These are phyloP conservation scores for Meghimatium bilineatum DNA, from an alignment of 2,888 invertebrate genomes.

Conservation along the genomic window DNA sequence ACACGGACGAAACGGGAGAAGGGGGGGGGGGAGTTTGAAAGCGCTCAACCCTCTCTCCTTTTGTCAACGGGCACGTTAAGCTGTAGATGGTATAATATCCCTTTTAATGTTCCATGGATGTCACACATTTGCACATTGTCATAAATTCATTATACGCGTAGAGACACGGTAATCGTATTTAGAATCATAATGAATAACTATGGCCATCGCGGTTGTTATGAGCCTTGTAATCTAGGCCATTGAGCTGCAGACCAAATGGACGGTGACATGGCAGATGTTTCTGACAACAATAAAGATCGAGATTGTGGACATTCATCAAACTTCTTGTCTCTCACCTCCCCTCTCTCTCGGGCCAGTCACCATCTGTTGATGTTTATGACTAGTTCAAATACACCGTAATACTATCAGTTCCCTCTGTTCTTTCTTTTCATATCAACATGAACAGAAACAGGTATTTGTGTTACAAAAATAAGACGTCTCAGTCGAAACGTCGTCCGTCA, in stretches of 20 bases:
- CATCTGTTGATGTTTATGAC: conserved; percentile 2
- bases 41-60: no score
- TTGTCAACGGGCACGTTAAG: no score
- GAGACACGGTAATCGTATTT: background rate
- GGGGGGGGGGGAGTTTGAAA: no score
- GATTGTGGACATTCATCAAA: background rate
- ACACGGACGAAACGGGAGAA: no score
- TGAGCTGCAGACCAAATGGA: background rate
- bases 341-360: background rate
- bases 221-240: background rate
- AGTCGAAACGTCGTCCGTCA: no score
- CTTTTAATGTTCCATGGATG: no score
- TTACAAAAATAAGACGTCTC: no score
- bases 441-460: no score
- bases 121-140: no score
- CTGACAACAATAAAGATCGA: background rate
- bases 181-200: background rate
- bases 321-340: background rate
- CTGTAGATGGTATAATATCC: no score
- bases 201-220: background rate
- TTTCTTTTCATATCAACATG: no score
- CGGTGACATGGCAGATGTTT: background rate
- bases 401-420: background rate
- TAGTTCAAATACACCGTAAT: background rate
- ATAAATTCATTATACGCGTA: background rate